phyloP scores from a whole-genome alignment of 2,113 vertebrate genomes.

The Ictalurus furcatus region DNA sequence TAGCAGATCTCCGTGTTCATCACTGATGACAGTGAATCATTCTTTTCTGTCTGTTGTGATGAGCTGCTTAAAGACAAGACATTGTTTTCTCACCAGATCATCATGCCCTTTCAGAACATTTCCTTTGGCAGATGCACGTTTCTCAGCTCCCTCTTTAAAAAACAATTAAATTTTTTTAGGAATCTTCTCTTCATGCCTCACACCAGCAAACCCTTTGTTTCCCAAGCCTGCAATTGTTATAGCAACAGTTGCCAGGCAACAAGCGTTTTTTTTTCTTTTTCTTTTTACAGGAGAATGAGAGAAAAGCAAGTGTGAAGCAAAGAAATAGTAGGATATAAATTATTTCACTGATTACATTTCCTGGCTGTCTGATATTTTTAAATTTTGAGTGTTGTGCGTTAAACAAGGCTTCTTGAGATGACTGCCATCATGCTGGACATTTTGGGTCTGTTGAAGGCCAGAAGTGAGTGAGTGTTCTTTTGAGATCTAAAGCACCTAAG shows the following conservation, averaged over 20 bases:
- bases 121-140: background rate
- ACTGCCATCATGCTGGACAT: background rate
- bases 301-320: background rate
- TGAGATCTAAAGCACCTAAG: background rate
- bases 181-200: conserved; percentile 2
- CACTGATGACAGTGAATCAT: background rate
- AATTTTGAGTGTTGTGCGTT: background rate
- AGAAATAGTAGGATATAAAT: background rate
- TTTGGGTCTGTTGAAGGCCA: background rate
- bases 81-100: background rate
- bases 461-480: no score
- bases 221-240: conserved; percentile 44
- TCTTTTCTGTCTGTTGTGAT: background rate
- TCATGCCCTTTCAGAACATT: background rate
- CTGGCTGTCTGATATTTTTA: background rate
- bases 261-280: background rate
- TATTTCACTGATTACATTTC: background rate
- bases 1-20: background rate
- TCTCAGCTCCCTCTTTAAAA: background rate
- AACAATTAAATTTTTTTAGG: conserved; percentile 22
- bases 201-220: conserved; percentile 38
- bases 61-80: background rate
- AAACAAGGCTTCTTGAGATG: background rate
- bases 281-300: background rate
- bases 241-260: conserved; percentile 54